Conservation (phyloP, 1,140 invertebrate species). For the Bradysia coprophila region DNA sequence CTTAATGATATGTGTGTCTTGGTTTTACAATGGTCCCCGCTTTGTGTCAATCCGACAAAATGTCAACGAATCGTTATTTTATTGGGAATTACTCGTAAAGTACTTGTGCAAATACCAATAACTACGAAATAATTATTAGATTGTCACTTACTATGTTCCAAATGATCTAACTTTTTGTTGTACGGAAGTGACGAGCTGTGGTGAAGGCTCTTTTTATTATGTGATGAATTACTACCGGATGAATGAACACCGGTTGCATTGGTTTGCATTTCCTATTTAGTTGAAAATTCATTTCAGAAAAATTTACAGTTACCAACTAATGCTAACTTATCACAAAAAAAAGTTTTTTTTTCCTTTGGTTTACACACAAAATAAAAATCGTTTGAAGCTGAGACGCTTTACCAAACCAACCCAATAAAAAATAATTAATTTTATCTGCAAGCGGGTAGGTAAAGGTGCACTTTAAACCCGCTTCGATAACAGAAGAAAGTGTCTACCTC, state of each 20-base stretch:
- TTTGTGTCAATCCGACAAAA: too few species aligned
- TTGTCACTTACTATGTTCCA: neutral
- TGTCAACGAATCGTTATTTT: too few species aligned
- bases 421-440: neutral
- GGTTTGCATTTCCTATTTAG: constrained; percentile 1
- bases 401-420: neutral
- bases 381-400: neutral
- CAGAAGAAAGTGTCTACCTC: too few species aligned
- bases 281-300: neutral
- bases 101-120: too few species aligned
- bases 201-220: neutral
- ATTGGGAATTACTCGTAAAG: too few species aligned
- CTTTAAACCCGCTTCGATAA: too few species aligned
- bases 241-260: neutral
- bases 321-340: neutral
- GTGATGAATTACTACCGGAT: neutral
- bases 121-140: neutral
- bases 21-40: too few species aligned
- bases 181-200: neutral
- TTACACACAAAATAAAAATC: neutral
- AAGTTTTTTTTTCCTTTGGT: neutral
- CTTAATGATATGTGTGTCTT: too few species aligned
- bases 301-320: too few species aligned
- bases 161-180: neutral
- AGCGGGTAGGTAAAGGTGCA: neutral